Conservation (phyloP, 2,113 vertebrate species). For the Sula dactylatra region DNA sequence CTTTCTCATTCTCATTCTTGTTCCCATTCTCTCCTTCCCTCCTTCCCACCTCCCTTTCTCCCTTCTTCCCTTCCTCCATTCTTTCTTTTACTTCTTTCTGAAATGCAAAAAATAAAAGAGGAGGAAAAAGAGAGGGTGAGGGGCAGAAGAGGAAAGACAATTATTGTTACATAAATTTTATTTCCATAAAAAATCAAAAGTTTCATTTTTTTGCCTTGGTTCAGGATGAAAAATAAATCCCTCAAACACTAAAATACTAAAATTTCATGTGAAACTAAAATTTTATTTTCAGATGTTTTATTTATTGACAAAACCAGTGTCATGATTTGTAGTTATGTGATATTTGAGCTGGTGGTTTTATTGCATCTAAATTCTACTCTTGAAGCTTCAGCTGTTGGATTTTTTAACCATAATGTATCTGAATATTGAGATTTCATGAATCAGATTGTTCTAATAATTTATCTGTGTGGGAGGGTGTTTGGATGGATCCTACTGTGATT, state of each 20-base stretch:
- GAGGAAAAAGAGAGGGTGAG: accelerated
- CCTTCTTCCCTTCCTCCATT: neutral
- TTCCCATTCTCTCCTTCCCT: neutral
- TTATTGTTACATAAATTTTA: neutral
- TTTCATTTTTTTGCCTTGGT: neutral
- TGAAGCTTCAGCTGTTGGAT: neutral
- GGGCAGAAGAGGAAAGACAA: neutral
- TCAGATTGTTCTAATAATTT: neutral
- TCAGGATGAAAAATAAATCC: neutral
- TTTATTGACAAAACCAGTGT: neutral
- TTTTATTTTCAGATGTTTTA: neutral
- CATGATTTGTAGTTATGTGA: neutral
- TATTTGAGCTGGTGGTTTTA: neutral
- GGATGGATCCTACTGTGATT: neutral
- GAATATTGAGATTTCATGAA: neutral
- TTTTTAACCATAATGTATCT: neutral
- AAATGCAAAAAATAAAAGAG: neutral
- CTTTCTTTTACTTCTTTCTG: neutral
- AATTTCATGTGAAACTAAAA: neutral
- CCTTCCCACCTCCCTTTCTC: too few species aligned
- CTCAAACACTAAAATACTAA: neutral
- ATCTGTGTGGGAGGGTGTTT: neutral
- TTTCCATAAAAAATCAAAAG: neutral
- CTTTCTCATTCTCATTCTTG: neutral
- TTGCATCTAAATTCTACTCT: neutral